Percentiles rank a stretch among this genome's conserved stretches.
Evolutionary conservation across 2,888 invertebrate species (phyloP).

Genomic region (Lasioglossum pauxillum): DNA sequence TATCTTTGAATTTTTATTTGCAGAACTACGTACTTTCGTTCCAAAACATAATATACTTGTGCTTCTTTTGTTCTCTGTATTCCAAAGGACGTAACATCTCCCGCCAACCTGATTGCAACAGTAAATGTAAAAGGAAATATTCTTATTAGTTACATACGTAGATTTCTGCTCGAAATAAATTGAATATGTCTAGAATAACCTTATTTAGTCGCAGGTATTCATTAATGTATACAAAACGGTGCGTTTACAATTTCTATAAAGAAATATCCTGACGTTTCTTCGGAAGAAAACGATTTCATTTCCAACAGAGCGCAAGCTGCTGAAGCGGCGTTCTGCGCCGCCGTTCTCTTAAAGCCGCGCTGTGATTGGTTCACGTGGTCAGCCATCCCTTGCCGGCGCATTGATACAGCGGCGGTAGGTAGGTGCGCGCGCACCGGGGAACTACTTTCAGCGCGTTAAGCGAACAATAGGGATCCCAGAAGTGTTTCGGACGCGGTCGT

Average conservation of each 20-base stretch:
- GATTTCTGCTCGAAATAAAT: background rate
- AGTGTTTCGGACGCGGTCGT: conserved; percentile 84
- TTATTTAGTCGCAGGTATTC: background rate
- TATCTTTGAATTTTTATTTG: too few relatives aligned
- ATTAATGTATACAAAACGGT: background rate
- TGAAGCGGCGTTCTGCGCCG: conserved; percentile 44
- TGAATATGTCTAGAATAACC: background rate
- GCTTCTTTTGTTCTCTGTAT: background rate
- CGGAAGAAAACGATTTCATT: background rate
- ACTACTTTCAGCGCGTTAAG: conserved; percentile 84
- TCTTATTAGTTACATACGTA: background rate
- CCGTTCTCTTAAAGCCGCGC: conserved; percentile 52
- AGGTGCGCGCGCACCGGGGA: conserved; percentile 82
- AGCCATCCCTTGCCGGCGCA: conserved; percentile 75
- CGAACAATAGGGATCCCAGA: conserved; percentile 84
- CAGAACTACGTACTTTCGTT: too few relatives aligned
- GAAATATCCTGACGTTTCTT: background rate
- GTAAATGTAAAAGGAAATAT: background rate
- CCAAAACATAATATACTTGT: background rate
- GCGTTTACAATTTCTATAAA: conserved; percentile 19
- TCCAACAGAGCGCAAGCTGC: background rate
- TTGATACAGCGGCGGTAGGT: conserved; percentile 74
- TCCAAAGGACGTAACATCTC: background rate
- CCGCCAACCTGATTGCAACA: background rate
- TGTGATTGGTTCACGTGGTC: conserved; percentile 71